These are phyloP conservation scores for Tetropium fuscum DNA, from an alignment of 2,888 invertebrate species.

Conservation along the genomic window DNA sequence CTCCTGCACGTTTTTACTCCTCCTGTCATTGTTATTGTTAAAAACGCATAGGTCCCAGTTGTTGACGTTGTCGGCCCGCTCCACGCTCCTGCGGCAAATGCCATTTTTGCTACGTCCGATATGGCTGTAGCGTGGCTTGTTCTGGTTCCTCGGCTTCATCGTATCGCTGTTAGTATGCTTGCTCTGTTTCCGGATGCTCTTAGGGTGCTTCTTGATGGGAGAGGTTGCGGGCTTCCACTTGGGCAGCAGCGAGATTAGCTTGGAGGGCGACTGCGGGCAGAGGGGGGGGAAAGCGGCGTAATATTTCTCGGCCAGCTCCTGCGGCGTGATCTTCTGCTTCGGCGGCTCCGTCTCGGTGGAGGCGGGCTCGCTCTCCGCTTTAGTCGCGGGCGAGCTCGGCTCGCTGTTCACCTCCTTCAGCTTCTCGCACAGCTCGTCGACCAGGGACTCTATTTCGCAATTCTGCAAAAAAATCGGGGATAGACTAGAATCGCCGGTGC, in stretches of 20 bases:
- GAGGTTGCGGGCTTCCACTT: slow-evolving; percentile 57
- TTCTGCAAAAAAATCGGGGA: slow-evolving; percentile 72
- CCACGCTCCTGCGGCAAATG: slow-evolving; percentile 54
- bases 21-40: slow-evolving; percentile 43
- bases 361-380: slow-evolving; percentile 10
- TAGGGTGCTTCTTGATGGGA: slow-evolving; percentile 50
- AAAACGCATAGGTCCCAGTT: slow-evolving; percentile 71
- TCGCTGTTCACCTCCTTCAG: slow-evolving; percentile 76
- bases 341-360: slow-evolving; percentile 14
- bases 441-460: slow-evolving; percentile 83
- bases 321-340: slow-evolving; percentile 63
- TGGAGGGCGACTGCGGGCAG: slow-evolving; percentile 43
- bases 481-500: too few relatives aligned
- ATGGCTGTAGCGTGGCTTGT: slow-evolving; percentile 38
- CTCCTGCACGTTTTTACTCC: slow-evolving; percentile 5
- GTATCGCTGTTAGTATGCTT: slow-evolving; percentile 46
- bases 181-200: slow-evolving; percentile 30
- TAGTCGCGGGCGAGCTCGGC: slow-evolving; percentile 22
- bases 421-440: slow-evolving; percentile 85
- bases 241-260: slow-evolving; percentile 54
- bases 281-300: slow-evolving; percentile 81
- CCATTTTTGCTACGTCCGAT: slow-evolving; percentile 35
- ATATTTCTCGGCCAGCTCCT: slow-evolving; percentile 80
- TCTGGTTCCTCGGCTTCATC: slow-evolving; percentile 39
- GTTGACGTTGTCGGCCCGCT: slow-evolving; percentile 67